Evolutionary conservation across 2,113 vertebrate genomes (phyloP).

Genomic region (Oryzias melastigma): DNA sequence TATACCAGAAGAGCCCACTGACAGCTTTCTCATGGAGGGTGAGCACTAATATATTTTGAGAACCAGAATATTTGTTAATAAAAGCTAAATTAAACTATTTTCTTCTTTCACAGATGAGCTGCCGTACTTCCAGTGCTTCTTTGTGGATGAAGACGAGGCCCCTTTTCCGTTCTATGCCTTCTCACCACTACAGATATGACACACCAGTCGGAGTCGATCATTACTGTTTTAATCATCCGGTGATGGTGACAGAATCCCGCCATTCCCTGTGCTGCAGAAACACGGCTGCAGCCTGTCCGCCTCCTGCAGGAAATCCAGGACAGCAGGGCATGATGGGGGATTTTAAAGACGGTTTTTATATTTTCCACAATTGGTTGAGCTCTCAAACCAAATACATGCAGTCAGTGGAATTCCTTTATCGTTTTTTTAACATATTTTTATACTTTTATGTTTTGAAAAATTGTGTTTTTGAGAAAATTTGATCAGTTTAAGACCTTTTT

Average conservation of each 20-base stretch:
- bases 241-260: slow-evolving; percentile 23
- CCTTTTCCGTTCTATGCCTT: slow-evolving; percentile 80
- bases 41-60: slow-evolving; percentile 3
- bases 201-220: slow-evolving; percentile 23
- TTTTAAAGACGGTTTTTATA: slow-evolving; percentile 25
- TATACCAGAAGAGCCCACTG: slow-evolving; percentile 40
- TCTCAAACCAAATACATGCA: slow-evolving; percentile 59
- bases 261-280: slow-evolving; percentile 17
- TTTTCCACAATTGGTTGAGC: slow-evolving; percentile 65
- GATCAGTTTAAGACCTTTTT: slow-evolving; percentile 5
- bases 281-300: slow-evolving; percentile 12
- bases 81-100: not conserved
- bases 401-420: slow-evolving; percentile 61
- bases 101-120: slow-evolving; percentile 68
- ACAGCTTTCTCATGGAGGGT: slow-evolving; percentile 60
- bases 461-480: not conserved
- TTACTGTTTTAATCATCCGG: slow-evolving; percentile 15
- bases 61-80: not conserved
- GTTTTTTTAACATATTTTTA: slow-evolving; percentile 1
- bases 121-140: slow-evolving; percentile 83
- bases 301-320: slow-evolving; percentile 17
- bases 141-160: slow-evolving; percentile 80
- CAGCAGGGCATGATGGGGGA: slow-evolving; percentile 19
- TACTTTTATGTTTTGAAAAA: slow-evolving; percentile 5
- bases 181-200: slow-evolving; percentile 73